Evolutionary conservation across 1,140 invertebrate genomes (phyloP).

Genomic region (Caerostris darwini): DNA sequence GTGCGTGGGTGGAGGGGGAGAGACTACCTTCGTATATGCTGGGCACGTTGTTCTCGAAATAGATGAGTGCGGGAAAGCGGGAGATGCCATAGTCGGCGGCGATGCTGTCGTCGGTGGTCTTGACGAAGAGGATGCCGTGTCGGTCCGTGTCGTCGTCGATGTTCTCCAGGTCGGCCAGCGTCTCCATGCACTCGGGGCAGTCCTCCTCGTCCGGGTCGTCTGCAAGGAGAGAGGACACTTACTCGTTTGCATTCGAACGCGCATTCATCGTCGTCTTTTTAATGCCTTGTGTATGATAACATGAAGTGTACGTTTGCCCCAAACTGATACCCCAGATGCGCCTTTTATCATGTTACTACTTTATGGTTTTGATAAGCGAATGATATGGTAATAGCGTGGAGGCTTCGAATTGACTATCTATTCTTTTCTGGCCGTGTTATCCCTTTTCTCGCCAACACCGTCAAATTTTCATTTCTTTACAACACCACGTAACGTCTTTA

Average conservation of each 20-base stretch:
- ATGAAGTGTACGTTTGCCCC: no score
- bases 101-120: conserved; percentile 92
- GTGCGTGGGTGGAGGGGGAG: background rate
- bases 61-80: conserved; percentile 94
- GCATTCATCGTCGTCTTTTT: background rate
- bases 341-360: no score
- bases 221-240: background rate
- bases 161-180: conserved; percentile 95
- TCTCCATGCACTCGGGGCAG: conserved; percentile 91
- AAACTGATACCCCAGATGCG: no score
- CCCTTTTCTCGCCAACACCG: no score
- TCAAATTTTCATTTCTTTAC: no score
- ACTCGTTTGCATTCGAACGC: background rate
- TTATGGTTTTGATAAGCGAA: no score
- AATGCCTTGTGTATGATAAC: background rate
- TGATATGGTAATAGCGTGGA: no score
- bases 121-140: conserved; percentile 95
- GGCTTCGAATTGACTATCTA: no score
- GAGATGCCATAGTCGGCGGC: conserved; percentile 93
- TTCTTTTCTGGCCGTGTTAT: no score
- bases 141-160: conserved; percentile 97
- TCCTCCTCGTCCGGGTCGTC: conserved; percentile 85
- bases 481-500: no score
- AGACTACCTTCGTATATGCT: conserved; percentile 92
- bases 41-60: conserved; percentile 93